Evolutionary conservation across 2,888 invertebrate genomes (phyloP).

Genomic region (Apamea crenata): DNA sequence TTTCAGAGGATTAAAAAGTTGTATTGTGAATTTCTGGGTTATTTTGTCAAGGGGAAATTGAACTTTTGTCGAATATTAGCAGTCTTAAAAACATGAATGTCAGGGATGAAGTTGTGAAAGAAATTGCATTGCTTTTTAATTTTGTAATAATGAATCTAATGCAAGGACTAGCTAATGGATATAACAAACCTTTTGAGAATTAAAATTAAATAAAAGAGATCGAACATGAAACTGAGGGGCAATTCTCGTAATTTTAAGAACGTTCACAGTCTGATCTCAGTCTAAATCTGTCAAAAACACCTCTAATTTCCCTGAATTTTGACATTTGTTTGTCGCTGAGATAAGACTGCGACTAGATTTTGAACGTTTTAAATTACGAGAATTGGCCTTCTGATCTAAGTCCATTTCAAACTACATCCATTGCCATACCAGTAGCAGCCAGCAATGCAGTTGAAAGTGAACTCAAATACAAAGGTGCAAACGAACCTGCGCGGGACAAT

Average conservation of each 20-base stretch:
- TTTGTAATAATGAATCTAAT: not conserved
- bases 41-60: not conserved
- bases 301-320: too few relatives aligned
- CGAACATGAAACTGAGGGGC: not conserved
- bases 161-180: not conserved
- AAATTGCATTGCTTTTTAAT: not conserved
- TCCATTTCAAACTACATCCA: not conserved
- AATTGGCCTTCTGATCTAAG: too few relatives aligned
- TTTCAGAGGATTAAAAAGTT: not conserved
- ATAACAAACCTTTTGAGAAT: not conserved
- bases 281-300: too few relatives aligned
- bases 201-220: not conserved
- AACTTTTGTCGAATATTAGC: too few relatives aligned
- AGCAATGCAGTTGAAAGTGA: constrained; percentile 23
- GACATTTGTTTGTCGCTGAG: too few relatives aligned
- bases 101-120: too few relatives aligned
- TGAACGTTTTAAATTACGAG: too few relatives aligned
- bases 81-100: too few relatives aligned
- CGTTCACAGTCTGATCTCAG: too few relatives aligned
- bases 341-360: too few relatives aligned
- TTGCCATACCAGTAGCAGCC: not conserved
- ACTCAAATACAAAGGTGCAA: constrained; percentile 57
- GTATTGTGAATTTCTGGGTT: not conserved
- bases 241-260: too few relatives aligned
- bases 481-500: constrained; percentile 54